Base-by-base conservation (phyloP, 2,888 invertebrate genomes). In the Meandrusa payeni region DNA sequence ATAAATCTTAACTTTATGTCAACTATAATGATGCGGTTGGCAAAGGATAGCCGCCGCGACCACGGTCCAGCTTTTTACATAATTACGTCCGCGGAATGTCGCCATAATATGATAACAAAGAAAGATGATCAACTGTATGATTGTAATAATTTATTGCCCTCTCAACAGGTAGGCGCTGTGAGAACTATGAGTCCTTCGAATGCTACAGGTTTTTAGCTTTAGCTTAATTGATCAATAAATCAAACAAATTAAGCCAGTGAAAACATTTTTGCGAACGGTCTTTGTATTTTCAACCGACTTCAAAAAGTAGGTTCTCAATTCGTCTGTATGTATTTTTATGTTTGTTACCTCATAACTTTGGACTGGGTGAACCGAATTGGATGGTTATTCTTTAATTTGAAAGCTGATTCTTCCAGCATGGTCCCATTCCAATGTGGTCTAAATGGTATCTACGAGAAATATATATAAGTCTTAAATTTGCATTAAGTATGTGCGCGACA, bases 1-100 rank as follows among this genome's bases (percentile, higher is more conserved):
- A 81, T 81, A 82, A 81, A 82, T 83, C 80, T 78, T 72, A 74
- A 73, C 76, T 80, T n/a, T 74, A 78, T 76, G 83, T 82, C 81
- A 82, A 78, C 66, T 77, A 79, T 83, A 85, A 86, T 78, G 83
- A 82, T 76, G 78, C 71, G 72, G 64, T 69, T 71, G 75, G 78
- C 85, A 86, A 87, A 86, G 83, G 66, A 59, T 64, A 65, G 70
- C 83, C 83, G 85, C 78, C 69, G 66, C 75, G 77, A 54, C 76
- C 81, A 74, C 55, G 61, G 83, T 76, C 82, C 82, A 75, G 79
- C 77, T 86, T 86, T 85, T 85, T 86, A 83, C 86, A 86, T 86
- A 86, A 86, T 86, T 81, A 83, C 64, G 66, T 59, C 67, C 65
- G 70, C 69, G 80, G 85, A 86, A 87, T 85, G 80, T 67, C 75